phyloP scores from a whole-genome alignment of 2,113 vertebrate species.

The Coregonus clupeaformis region DNA sequence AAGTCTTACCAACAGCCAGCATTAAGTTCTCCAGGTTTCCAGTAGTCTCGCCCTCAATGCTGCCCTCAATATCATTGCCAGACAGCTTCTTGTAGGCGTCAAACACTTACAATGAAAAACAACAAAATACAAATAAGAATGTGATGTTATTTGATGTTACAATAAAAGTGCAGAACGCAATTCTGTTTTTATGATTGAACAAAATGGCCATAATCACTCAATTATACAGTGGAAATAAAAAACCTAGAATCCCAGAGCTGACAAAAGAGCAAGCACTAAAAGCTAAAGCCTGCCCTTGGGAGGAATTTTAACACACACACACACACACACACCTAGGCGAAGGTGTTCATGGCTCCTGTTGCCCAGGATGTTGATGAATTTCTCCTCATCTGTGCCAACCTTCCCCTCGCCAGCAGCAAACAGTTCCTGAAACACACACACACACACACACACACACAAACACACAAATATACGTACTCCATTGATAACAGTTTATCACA shows the following conservation, averaged over 20 bases:
- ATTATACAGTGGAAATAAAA: neutral
- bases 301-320: neutral
- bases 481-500: too few relatives aligned
- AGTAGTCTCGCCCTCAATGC: constrained; percentile 87
- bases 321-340: neutral
- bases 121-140: neutral
- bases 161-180: too few relatives aligned
- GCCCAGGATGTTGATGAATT: constrained; percentile 90
- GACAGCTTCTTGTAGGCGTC: constrained; percentile 89
- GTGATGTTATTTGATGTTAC: neutral
- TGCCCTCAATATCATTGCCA: constrained; percentile 89
- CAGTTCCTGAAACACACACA: constrained; percentile 76
- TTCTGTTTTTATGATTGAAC: too few relatives aligned
- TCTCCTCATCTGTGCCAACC: constrained; percentile 93
- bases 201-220: neutral
- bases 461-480: constrained; percentile 18
- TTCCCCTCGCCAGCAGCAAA: constrained; percentile 88
- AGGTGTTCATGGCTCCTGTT: constrained; percentile 87
- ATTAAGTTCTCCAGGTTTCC: constrained; percentile 87
- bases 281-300: too few relatives aligned
- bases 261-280: too few relatives aligned
- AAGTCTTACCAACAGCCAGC: constrained; percentile 85
- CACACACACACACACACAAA: constrained; percentile 28
- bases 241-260: neutral
- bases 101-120: constrained; percentile 78